These are phyloP conservation scores for Sphyrna mokarran DNA, from an alignment of 2,113 vertebrate genomes.

Conservation along the genomic window DNA sequence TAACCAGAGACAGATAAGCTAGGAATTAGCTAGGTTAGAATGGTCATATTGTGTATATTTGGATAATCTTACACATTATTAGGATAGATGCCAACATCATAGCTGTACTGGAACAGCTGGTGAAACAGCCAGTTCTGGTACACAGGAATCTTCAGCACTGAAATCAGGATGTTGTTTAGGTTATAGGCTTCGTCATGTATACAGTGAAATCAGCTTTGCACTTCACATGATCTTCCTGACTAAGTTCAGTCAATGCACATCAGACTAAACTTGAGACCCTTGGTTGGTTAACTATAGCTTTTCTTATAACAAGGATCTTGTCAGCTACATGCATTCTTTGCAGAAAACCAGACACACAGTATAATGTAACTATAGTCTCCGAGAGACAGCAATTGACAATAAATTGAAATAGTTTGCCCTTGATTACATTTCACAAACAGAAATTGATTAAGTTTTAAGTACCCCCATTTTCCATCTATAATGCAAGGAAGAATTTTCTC, in stretches of 20 bases:
- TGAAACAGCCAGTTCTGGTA: not conserved
- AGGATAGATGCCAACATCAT: not conserved
- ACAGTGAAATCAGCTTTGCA: not conserved
- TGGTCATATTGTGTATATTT: not conserved
- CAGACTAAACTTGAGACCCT: not conserved
- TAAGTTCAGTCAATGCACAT: not conserved
- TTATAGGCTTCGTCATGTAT: not conserved
- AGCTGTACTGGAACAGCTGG: not conserved
- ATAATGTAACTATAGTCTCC: not conserved
- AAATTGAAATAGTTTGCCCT: not conserved
- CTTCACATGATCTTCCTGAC: not conserved
- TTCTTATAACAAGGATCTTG: not conserved
- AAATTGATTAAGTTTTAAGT: not conserved
- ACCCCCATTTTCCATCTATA: not conserved
- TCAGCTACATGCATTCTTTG: not conserved
- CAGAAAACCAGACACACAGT: not conserved
- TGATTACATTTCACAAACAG: not conserved
- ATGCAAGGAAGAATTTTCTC: not conserved
- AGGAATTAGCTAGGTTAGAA: not conserved
- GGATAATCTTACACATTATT: not conserved
- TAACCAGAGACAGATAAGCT: not conserved
- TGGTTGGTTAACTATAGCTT: not conserved
- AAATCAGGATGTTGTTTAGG: not conserved
- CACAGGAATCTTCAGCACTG: not conserved
- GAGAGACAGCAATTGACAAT: not conserved